phyloP scores from a whole-genome alignment of 2,888 invertebrate species.

The Platycheirus rosarum region DNA sequence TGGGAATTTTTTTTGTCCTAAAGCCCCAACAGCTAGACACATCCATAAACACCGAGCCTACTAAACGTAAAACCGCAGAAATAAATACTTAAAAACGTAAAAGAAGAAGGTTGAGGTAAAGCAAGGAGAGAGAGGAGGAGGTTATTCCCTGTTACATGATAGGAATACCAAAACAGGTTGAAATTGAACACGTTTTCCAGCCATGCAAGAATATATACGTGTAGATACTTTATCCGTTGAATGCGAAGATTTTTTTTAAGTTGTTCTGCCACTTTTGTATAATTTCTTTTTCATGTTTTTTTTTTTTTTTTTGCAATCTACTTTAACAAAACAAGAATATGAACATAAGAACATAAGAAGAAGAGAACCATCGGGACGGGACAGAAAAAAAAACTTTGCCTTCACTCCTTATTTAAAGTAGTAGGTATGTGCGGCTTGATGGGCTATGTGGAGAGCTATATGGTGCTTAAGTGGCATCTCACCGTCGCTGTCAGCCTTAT shows the following conservation, averaged over 20 bases:
- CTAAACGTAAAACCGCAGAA: conserved; percentile 69
- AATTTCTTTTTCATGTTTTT: conserved; percentile 53
- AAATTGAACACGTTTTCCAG: conserved; percentile 65
- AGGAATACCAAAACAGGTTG: conserved; percentile 73
- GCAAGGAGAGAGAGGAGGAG: conserved; percentile 39
- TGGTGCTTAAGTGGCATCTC: conserved; percentile 71
- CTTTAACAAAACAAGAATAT: conserved; percentile 56
- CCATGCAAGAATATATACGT: conserved; percentile 46
- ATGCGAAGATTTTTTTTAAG: conserved; percentile 60
- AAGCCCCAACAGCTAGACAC: conserved; percentile 60
- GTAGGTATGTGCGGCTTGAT: conserved; percentile 55
- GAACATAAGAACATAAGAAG: conserved; percentile 19
- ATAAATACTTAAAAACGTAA: conserved; percentile 53
- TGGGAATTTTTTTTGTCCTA: conserved; percentile 38
- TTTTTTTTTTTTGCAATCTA: conserved; percentile 59
- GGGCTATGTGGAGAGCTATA: conserved; percentile 46
- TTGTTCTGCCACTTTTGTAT: conserved; percentile 69
- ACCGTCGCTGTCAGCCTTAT: conserved; percentile 46
- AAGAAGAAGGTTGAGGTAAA: conserved; percentile 13
- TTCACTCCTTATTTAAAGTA: conserved; percentile 31
- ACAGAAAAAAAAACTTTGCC: conserved; percentile 21
- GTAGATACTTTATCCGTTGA: conserved; percentile 42
- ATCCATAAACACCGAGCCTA: conserved; percentile 54
- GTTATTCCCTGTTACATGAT: conserved; percentile 71
- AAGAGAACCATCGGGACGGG: conserved; percentile 29